Conservation (phyloP, 2,797 vertebrate species). For the Cynodonichthys magdalenae region DNA sequence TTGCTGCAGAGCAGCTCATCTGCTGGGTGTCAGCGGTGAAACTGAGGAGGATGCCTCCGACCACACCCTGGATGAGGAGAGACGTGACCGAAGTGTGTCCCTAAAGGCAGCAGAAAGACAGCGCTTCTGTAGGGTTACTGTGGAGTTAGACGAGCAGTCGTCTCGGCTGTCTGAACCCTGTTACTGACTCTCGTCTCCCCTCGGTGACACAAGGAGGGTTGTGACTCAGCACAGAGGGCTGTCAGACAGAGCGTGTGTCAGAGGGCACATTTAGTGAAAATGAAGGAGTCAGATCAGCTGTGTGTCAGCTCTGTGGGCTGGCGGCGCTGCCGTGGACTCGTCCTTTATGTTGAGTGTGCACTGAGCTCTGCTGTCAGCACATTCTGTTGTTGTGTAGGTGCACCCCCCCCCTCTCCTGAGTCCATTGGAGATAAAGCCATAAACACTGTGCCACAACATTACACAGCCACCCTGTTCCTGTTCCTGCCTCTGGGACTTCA, state of each 20-base stretch:
- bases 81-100: not conserved
- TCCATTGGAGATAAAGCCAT: conserved; percentile 49
- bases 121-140: not conserved
- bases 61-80: not conserved
- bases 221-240: conserved; percentile 36
- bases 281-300: conserved; percentile 45
- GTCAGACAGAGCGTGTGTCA: conserved; percentile 33
- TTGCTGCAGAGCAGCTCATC: too few species aligned
- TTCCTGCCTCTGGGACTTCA: conserved; percentile 23
- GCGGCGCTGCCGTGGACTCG: conserved; percentile 10
- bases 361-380: conserved; percentile 68
- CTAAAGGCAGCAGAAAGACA: not conserved
- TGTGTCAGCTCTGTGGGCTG: conserved; percentile 12
- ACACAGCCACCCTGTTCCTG: conserved; percentile 31
- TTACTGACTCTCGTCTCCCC: conserved; percentile 38
- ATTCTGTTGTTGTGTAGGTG: conserved; percentile 64
- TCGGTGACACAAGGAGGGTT: conserved; percentile 40
- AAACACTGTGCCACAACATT: conserved; percentile 58
- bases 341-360: conserved; percentile 55
- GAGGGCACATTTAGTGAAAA: conserved; percentile 57
- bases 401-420: conserved; percentile 47
- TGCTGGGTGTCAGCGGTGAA: not conserved
- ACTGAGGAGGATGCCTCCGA: not conserved
- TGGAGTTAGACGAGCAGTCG: not conserved
- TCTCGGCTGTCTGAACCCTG: conserved; percentile 11